Percentiles rank a stretch among this genome's conserved stretches.
These are phyloP conservation scores for Polypterus bichir DNA, from an alignment of 2,113 vertebrate genomes.

Conservation along the genomic window DNA sequence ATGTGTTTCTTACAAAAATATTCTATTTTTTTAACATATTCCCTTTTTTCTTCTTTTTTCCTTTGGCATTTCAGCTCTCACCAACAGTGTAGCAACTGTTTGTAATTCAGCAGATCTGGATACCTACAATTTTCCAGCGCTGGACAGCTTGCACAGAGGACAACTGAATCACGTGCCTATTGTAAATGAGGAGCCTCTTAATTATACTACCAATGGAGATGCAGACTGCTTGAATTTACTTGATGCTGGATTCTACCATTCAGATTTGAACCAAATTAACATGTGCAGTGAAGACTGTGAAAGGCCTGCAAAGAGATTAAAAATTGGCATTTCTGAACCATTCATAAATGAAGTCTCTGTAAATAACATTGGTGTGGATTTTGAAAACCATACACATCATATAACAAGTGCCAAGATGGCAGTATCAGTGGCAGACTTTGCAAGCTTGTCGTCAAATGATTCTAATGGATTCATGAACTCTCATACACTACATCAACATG, in stretches of 20 bases:
- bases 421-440: slow-evolving; percentile 89
- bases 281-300: slow-evolving; percentile 80
- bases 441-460: slow-evolving; percentile 73
- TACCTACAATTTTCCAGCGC: slow-evolving; percentile 64
- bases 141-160: slow-evolving; percentile 74
- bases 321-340: slow-evolving; percentile 81
- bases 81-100: slow-evolving; percentile 74
- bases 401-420: slow-evolving; percentile 94
- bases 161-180: slow-evolving; percentile 71
- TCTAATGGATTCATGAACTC: slow-evolving; percentile 76
- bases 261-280: slow-evolving; percentile 67
- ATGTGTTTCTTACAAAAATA: too few relatives aligned
- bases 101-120: slow-evolving; percentile 74
- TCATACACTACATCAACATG: slow-evolving; percentile 75
- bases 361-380: slow-evolving; percentile 79
- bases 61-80: slow-evolving; percentile 59
- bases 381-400: slow-evolving; percentile 74
- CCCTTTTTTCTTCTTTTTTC: background rate
- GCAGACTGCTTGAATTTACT: slow-evolving; percentile 89
- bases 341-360: slow-evolving; percentile 88
- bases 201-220: slow-evolving; percentile 73
- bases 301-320: slow-evolving; percentile 81
- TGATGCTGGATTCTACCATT: slow-evolving; percentile 90
- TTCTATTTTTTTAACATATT: too few relatives aligned
- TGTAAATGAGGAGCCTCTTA: slow-evolving; percentile 71